These are phyloP conservation scores for Sceloporus tristichus DNA, from an alignment of 2,113 vertebrate genomes.

Conservation along the genomic window DNA sequence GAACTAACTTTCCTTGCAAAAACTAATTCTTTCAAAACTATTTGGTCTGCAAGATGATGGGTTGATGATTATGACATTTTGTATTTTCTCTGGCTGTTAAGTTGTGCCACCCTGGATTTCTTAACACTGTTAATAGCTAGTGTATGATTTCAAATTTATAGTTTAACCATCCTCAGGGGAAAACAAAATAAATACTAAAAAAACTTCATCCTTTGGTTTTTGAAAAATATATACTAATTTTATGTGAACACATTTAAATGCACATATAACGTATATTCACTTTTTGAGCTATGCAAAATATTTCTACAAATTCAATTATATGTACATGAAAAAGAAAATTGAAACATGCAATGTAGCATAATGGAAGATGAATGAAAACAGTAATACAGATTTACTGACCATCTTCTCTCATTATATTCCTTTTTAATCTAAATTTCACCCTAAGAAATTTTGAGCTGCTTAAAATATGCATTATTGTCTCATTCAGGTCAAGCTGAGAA, in stretches of 20 bases:
- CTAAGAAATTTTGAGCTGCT: neutral
- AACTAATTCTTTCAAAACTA: neutral
- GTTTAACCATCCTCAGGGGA: neutral
- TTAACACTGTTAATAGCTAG: neutral
- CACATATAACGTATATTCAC: neutral
- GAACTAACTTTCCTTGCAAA: neutral
- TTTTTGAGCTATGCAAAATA: neutral
- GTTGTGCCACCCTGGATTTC: neutral
- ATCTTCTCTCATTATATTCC: neutral
- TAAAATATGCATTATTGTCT: neutral
- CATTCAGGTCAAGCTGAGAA: slow-evolving; percentile 2
- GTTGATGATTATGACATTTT: neutral
- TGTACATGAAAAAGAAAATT: neutral
- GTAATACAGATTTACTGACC: neutral
- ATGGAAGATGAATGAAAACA: neutral
- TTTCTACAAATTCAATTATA: neutral
- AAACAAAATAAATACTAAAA: neutral
- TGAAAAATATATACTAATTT: neutral
- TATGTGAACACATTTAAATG: neutral
- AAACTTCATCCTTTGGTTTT: neutral
- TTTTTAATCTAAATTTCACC: neutral
- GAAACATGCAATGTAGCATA: neutral
- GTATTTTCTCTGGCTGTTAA: neutral
- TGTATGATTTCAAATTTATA: neutral
- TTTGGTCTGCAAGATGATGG: neutral